These are phyloP conservation scores for Pterostichus niger DNA, from an alignment of 2,888 invertebrate genomes.

Conservation along the genomic window DNA sequence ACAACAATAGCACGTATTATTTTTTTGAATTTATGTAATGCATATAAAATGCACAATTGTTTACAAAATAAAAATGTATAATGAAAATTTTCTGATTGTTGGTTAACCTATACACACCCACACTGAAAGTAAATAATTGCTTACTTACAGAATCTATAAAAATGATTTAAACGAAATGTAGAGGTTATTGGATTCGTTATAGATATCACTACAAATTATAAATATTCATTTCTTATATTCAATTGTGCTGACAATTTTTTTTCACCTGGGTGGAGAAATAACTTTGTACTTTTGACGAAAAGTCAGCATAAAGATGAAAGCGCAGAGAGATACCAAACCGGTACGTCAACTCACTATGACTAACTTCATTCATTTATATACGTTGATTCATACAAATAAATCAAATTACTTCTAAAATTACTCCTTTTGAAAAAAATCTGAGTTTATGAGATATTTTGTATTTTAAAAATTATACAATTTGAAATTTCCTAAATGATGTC, in stretches of 20 bases:
- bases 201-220: conserved; percentile 51
- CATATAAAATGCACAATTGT: neutral
- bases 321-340: conserved; percentile 8
- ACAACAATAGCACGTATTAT: neutral
- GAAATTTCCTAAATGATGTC: too few species aligned
- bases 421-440: too few species aligned
- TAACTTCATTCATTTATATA: neutral
- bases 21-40: neutral
- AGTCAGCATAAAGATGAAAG: conserved; percentile 45
- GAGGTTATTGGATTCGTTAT: conserved; percentile 29
- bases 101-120: conserved; percentile 60
- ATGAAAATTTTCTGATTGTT: conserved; percentile 40
- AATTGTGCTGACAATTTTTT: conserved; percentile 40
- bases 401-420: too few species aligned
- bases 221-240: conserved; percentile 61
- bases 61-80: conserved; percentile 16
- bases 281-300: conserved; percentile 61
- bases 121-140: conserved; percentile 52
- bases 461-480: too few species aligned
- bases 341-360: conserved; percentile 7
- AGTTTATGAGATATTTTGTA: too few species aligned
- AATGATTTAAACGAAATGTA: conserved; percentile 6
- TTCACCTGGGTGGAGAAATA: conserved; percentile 57
- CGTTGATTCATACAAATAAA: too few species aligned
- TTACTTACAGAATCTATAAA: conserved; percentile 32